Conservation (phyloP, 2,888 invertebrate species). For the Horisme vitalbata region DNA sequence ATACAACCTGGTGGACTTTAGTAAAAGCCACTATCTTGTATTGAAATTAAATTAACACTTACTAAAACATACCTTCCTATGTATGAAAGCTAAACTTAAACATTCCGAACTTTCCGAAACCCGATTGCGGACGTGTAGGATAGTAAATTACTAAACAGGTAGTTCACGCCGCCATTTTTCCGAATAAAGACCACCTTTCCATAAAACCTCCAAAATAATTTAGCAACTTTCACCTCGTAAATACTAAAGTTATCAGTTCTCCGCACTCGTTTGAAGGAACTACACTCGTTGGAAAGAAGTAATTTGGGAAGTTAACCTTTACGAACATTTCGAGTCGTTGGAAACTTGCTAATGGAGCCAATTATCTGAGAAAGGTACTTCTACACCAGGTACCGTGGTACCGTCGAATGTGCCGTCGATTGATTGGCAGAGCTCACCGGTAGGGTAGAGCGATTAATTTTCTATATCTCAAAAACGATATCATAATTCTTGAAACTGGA, state of each 20-base stretch:
- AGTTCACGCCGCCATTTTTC: background rate
- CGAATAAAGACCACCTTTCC: background rate
- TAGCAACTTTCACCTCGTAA: background rate
- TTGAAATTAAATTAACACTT: no score
- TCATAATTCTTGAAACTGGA: no score
- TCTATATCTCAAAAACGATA: no score
- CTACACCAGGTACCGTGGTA: no score
- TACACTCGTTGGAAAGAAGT: constrained; percentile 8
- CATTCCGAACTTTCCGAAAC: background rate
- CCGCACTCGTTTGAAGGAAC: constrained; percentile 3
- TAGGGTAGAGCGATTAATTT: no score
- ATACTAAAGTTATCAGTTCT: background rate
- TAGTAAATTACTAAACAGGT: background rate
- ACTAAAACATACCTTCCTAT: no score
- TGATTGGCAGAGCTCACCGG: no score
- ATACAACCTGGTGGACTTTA: no score
- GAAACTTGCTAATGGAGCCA: constrained; percentile 11
- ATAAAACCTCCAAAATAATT: background rate
- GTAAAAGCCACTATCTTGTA: no score
- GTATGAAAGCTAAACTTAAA: no score
- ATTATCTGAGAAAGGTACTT: constrained; percentile 7
- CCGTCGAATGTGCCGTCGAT: no score
- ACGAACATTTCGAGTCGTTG: constrained; percentile 9
- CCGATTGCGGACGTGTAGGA: background rate
- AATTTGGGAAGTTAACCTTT: constrained; percentile 9